These are phyloP conservation scores for Rhynchonema sp. DNA, from an alignment of 2,888 invertebrate genomes.

Conservation along the genomic window DNA sequence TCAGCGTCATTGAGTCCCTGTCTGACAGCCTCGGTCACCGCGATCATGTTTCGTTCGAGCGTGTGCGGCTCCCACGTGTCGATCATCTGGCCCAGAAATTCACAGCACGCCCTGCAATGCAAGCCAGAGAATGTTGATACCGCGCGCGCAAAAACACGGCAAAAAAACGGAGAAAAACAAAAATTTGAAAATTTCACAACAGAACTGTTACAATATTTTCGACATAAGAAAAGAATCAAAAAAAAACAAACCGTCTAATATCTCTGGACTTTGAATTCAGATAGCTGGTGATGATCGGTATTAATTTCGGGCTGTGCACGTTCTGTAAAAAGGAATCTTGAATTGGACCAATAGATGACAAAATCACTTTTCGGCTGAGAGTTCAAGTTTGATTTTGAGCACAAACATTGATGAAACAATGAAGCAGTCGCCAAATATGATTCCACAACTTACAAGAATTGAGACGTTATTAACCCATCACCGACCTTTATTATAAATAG, in stretches of 20 bases:
- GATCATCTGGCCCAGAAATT: constrained; percentile 59
- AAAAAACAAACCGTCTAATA: constrained; percentile 44
- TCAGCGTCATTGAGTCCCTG: constrained; percentile 77
- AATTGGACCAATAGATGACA: too few species aligned
- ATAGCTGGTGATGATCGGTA: constrained; percentile 47
- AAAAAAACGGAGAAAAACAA: background rate
- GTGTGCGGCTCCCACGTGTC: constrained; percentile 65
- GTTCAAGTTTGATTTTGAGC: too few species aligned
- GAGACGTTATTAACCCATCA: background rate
- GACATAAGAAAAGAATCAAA: too few species aligned
- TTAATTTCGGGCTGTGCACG: constrained; percentile 55
- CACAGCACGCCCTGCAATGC: constrained; percentile 41
- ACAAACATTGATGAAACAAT: too few species aligned
- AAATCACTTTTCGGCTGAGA: too few species aligned
- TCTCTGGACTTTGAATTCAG: constrained; percentile 33
- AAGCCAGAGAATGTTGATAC: background rate
- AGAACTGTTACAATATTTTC: too few species aligned
- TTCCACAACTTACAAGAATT: too few species aligned
- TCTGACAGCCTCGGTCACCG: constrained; percentile 57
- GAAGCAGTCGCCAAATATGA: too few species aligned
- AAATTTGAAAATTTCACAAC: background rate
- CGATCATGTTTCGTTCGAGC: constrained; percentile 56
- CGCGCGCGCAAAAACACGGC: too few species aligned
- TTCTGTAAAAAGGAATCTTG: constrained; percentile 32
- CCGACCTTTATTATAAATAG: constrained; percentile 56